Evolutionary conservation across 2,797 vertebrate genomes (phyloP).

Genomic region (Lithobates sylvaticus): DNA sequence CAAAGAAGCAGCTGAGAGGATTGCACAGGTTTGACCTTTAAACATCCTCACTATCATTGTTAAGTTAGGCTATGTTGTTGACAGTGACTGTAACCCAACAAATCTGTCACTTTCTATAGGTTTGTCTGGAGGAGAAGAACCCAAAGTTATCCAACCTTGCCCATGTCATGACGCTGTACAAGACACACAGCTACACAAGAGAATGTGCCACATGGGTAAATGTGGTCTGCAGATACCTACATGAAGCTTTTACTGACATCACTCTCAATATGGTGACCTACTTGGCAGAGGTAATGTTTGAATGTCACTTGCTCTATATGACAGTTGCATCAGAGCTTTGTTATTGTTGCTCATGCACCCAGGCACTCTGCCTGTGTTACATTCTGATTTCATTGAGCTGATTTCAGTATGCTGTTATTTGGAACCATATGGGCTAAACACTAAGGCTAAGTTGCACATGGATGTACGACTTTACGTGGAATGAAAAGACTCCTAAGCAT

Average conservation of each 20-base stretch:
- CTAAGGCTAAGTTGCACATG: no score
- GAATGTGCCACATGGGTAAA: conserved; percentile 97
- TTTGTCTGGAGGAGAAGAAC: conserved; percentile 95
- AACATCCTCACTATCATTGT: not conserved
- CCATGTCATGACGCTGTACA: conserved; percentile 98
- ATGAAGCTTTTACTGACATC: conserved; percentile 93
- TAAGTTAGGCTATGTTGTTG: not conserved
- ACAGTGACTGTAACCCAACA: not conserved
- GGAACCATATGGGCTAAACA: no score
- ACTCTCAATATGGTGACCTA: conserved; percentile 97
- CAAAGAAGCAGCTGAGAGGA: conserved; percentile 95
- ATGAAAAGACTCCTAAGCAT: no score
- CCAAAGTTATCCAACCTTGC: conserved; percentile 95
- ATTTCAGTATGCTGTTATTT: no score
- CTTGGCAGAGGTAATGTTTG: conserved; percentile 88
- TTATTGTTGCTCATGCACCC: no score
- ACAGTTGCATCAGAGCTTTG: no score
- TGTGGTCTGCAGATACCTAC: conserved; percentile 96
- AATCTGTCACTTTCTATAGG: conserved; percentile 76
- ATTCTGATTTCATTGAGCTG: no score
- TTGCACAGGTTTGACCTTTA: conserved; percentile 87
- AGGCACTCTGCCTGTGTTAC: no score
- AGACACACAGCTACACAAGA: conserved; percentile 95
- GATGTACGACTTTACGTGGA: no score
- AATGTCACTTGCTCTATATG: no score